Conservation (phyloP, 2,113 vertebrate genomes). For the Stigmatopora argus region DNA sequence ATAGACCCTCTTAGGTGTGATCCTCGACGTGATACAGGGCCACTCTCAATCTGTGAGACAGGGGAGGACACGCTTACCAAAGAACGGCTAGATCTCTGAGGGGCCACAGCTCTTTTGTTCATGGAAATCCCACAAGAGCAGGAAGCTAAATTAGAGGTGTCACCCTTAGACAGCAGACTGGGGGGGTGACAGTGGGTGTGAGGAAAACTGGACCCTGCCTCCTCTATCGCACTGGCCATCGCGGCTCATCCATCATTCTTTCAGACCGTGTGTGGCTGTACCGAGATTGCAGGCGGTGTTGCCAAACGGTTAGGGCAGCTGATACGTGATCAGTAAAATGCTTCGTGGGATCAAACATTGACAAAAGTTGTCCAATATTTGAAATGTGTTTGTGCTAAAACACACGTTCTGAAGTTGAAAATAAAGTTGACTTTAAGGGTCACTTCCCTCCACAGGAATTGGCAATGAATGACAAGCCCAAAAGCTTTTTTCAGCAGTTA, state of each 20-base stretch:
- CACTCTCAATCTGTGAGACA: conserved; percentile 13
- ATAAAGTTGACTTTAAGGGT: background rate
- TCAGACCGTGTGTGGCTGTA: conserved; percentile 54
- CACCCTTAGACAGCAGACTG: conserved; percentile 38
- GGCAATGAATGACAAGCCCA: conserved; percentile 98
- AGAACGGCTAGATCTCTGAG: conserved; percentile 13
- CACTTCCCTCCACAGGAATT: background rate
- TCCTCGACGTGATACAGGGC: conserved; percentile 28
- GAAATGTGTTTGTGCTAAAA: background rate
- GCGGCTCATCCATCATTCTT: conserved; percentile 83
- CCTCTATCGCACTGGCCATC: conserved; percentile 56
- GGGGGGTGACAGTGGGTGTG: conserved; percentile 28
- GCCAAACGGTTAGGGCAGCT: background rate
- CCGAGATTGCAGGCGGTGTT: background rate
- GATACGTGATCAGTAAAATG: background rate
- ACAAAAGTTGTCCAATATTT: background rate
- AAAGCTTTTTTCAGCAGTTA: conserved; percentile 88
- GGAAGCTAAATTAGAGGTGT: conserved; percentile 60
- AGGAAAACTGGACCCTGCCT: conserved; percentile 28
- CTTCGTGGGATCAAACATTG: background rate
- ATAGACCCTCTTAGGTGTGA: conserved; percentile 37
- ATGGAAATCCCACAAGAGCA: conserved; percentile 29
- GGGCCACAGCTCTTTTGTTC: conserved; percentile 68
- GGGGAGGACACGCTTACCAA: conserved; percentile 31
- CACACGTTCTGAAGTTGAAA: background rate